These are phyloP conservation scores for Menidia menidia DNA, from an alignment of 2,797 vertebrate genomes.

Conservation along the genomic window DNA sequence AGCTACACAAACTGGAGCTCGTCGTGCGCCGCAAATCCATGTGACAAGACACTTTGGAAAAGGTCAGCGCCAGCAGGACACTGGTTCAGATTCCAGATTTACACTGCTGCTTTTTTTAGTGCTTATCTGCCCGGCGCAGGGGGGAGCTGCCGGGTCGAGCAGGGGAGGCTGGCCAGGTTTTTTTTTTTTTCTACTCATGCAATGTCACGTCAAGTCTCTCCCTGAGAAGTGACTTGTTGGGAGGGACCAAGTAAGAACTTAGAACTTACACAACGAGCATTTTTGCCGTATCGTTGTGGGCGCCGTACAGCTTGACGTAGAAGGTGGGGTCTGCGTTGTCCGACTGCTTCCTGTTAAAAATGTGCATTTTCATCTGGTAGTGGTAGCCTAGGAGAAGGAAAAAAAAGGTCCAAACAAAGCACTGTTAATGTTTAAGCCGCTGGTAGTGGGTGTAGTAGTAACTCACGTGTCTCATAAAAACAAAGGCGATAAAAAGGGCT, in stretches of 20 bases:
- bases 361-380: slow-evolving; percentile 98
- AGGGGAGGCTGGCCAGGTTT: neutral
- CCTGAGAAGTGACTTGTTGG: neutral
- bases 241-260: neutral
- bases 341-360: slow-evolving; percentile 87
- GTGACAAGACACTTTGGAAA: slow-evolving; percentile 18
- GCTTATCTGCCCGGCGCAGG: neutral
- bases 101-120: neutral
- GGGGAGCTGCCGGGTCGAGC: neutral
- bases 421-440: slow-evolving; percentile 14
- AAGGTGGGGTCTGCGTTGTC: slow-evolving; percentile 87
- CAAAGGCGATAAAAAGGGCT: neutral
- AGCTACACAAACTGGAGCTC: neutral
- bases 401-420: neutral
- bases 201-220: neutral
- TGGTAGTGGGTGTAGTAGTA: slow-evolving; percentile 1
- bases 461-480: neutral
- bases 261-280: slow-evolving; percentile 89
- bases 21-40: neutral
- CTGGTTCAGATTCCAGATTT: slow-evolving; percentile 16
- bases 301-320: slow-evolving; percentile 87
- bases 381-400: slow-evolving; percentile 86
- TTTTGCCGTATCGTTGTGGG: slow-evolving; percentile 81
- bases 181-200: neutral
- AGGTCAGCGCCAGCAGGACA: slow-evolving; percentile 23